Base-by-base conservation (phyloP, 2,797 vertebrate species). In the Coreius guichenoti region DNA sequence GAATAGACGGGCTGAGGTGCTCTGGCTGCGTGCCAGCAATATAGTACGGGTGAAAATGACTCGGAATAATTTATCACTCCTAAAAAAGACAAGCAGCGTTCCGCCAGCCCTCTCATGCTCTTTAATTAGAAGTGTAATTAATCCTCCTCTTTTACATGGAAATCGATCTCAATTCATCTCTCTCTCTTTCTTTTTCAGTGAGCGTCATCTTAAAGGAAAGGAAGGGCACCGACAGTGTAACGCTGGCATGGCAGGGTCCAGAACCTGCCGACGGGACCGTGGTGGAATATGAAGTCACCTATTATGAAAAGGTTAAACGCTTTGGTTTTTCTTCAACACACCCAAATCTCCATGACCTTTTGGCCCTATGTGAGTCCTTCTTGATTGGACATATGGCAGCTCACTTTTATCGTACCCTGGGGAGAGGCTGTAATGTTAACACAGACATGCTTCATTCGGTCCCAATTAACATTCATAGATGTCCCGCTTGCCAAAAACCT, bases 251-350 rank as follows among this genome's bases (percentile, higher is more conserved):
- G 94, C 95, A 96, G 91, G 95, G 93, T 86, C 96, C 95, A 4
- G 94, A 96, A 89, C 93, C 94, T 86, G 92, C 95, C 51, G 95
- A 93, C 5, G 95, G 95, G 65, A 93, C 85, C 4, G 93, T 95
- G 6, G 94, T 96, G 91, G 96, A 96, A 89, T 96, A 96, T 87
- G 96, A 96, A 92, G 95, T 96, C 85, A 96, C 96, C 90, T 96
- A 96, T 90, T 96, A 96, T 74, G 96, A 96, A 92, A 96, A 96
- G 95, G 96, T 96, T 92, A 93, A 91, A 88, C 16, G 80, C 68
- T 77, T 63, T 68, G 47, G 21, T 82, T 43, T 84, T 56, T 70
- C 51, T 36, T 77, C 17, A 49, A 69, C 65, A 8, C 69, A 45
- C 26, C 14, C 77, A 67, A 29, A 80, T 85, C 61, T 56, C 17